Evolutionary conservation across 2,888 invertebrate species (phyloP).

Genomic region (Parnassius smintheus): DNA sequence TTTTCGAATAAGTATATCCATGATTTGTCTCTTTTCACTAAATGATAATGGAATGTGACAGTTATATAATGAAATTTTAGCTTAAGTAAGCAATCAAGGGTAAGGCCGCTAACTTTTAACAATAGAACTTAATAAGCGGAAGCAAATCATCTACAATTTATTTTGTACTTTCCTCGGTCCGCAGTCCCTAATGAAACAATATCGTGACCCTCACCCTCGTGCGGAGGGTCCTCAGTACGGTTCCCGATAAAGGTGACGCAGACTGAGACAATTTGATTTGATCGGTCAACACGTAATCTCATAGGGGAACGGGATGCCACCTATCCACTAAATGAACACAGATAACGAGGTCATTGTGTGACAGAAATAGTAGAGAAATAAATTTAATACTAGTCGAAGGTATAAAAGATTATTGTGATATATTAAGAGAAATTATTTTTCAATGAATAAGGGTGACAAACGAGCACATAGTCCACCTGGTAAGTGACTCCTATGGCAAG

Average conservation of each 20-base stretch:
- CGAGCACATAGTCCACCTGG: too few relatives aligned
- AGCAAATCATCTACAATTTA: constrained; percentile 14
- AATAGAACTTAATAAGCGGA: not conserved
- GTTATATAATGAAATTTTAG: too few relatives aligned
- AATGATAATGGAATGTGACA: too few relatives aligned
- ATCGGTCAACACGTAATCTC: constrained; percentile 40
- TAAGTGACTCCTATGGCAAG: too few relatives aligned
- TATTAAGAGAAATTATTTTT: too few relatives aligned
- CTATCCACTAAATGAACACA: not conserved
- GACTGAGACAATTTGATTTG: constrained; percentile 50
- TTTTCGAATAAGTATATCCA: too few relatives aligned
- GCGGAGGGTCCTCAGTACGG: constrained; percentile 33
- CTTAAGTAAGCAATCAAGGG: too few relatives aligned
- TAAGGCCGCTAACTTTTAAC: too few relatives aligned
- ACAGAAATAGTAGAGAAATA: not conserved
- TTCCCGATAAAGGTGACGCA: constrained; percentile 38
- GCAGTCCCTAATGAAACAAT: constrained; percentile 29
- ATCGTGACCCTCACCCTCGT: constrained; percentile 23
- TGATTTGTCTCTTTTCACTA: too few relatives aligned
- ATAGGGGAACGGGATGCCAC: constrained; percentile 27
- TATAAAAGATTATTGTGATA: too few relatives aligned
- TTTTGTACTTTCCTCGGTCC: constrained; percentile 3
- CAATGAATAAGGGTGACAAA: too few relatives aligned
- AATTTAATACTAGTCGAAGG: too few relatives aligned
- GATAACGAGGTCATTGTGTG: constrained; percentile 17